Base-by-base conservation (phyloP, 2,797 vertebrate species). In the Cynodonichthys magdalenae region DNA sequence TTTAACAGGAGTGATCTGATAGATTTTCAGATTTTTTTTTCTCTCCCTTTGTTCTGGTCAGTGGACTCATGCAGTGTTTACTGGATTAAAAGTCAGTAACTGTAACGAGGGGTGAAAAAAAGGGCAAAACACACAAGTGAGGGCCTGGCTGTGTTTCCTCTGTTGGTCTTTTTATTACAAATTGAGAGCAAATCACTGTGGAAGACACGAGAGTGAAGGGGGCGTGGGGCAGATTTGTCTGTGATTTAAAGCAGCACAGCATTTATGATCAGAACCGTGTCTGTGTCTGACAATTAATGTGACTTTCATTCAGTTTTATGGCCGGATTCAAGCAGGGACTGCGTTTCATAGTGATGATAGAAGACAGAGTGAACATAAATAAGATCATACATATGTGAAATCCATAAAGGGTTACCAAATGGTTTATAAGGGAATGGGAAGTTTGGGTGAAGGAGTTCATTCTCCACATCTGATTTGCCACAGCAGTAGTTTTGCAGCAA, bases 41-140 rank as follows among this genome's bases (percentile, higher is more conserved):
- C 29, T 19, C n/a, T 48, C 45, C 17, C 81, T 91, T 92, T 92
- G 90, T 91, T 91, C 90, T 92, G 88, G 90, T 91, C 86, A 85
- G 69, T 86, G 73, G 83, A 74, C 86, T 83, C 84, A 79, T 87
- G 88, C 88, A 81, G 89, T 89, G 88, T 93, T 90, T 92, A 90
- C 91, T 87, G 89, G 89, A 93, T 92, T 90, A 87, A 92, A 93
- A 91, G 85, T 85, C 86, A 92, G 77, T 87, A 84, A 89, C 85
- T 87, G 89, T 79, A 78, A 89, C 85, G 75, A 77, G 70, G 71
- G 74, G 74, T 24, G 66, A 72, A 55, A 74, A 64, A 69, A 85
- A 87, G 86, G 79, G 79, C 81, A 84, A 91, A 92, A 89, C 86
- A 87, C 80, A 90, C 86, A 87, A 78, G 74, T 81, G 79, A 80